Evolutionary conservation across 2,888 invertebrate species (phyloP).

Genomic region (Trissonchulus latispiculum): DNA sequence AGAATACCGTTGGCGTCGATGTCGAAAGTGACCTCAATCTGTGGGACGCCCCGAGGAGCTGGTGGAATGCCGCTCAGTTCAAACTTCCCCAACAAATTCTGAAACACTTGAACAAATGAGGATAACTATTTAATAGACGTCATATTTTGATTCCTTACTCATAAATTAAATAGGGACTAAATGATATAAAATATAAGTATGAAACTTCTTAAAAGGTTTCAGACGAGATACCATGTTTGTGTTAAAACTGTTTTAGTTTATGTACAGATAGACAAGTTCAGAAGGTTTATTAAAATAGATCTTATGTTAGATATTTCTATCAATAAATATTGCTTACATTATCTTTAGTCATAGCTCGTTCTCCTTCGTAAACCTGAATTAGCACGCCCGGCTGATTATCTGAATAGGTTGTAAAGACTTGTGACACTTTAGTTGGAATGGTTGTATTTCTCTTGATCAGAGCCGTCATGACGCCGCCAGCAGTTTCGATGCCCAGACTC

Average conservation of each 20-base stretch:
- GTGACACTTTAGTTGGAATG: constrained; percentile 81
- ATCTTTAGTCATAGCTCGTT: constrained; percentile 73
- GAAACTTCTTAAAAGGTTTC: too few species aligned
- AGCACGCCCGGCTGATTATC: constrained; percentile 94
- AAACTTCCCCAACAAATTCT: constrained; percentile 59
- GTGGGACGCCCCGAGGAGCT: constrained; percentile 71
- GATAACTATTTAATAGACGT: too few species aligned
- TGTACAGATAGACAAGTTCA: too few species aligned
- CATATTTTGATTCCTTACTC: too few species aligned
- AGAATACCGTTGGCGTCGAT: constrained; percentile 74
- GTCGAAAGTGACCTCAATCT: constrained; percentile 54
- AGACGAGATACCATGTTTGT: too few species aligned
- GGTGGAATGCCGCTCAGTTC: constrained; percentile 93
- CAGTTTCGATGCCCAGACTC: constrained; percentile 69
- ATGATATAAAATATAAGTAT: too few species aligned
- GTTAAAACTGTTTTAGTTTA: too few species aligned
- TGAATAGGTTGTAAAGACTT: constrained; percentile 90
- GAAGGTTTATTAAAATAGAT: too few species aligned
- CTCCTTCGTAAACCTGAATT: constrained; percentile 54
- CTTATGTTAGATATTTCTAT: too few species aligned
- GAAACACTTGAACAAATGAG: constrained; percentile 21
- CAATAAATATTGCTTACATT: too few species aligned
- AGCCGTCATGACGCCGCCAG: constrained; percentile 86
- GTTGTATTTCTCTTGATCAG: constrained; percentile 94
- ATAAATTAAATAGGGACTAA: too few species aligned